Evolutionary conservation across 2,113 vertebrate genomes (phyloP).

Genomic region (Abramis brama): DNA sequence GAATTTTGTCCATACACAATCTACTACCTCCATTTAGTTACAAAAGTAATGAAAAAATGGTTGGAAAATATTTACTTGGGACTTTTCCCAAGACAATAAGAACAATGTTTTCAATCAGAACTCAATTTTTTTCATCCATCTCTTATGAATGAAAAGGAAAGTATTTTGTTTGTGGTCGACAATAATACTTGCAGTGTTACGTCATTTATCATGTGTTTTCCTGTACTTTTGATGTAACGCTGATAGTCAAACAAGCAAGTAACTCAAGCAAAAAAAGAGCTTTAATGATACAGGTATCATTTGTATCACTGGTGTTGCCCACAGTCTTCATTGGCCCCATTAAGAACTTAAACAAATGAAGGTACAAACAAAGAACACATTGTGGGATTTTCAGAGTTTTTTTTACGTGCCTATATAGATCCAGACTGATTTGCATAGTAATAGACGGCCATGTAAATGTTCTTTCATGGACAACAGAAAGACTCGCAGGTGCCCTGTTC

Average conservation of each 20-base stretch:
- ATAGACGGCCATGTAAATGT: constrained; percentile 78
- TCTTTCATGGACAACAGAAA: constrained; percentile 61
- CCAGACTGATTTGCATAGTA: constrained; percentile 77
- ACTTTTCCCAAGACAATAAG: neutral
- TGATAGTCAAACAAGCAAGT: constrained; percentile 45
- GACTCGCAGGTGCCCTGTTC: constrained; percentile 67
- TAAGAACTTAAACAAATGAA: constrained; percentile 50
- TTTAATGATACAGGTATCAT: constrained; percentile 59
- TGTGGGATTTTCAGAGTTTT: constrained; percentile 55
- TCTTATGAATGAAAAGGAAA: constrained; percentile 60
- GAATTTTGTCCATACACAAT: neutral
- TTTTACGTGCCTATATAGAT: constrained; percentile 70
- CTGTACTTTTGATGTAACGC: neutral
- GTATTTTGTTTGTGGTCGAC: constrained; percentile 60
- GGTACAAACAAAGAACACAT: constrained; percentile 51
- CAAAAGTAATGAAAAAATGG: neutral
- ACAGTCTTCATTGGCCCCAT: constrained; percentile 28
- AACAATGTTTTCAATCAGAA: constrained; percentile 4
- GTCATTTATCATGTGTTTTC: neutral
- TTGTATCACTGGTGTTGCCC: constrained; percentile 35
- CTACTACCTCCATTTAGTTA: neutral
- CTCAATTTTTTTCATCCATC: constrained; percentile 43
- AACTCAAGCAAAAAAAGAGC: constrained; percentile 29
- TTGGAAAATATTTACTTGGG: neutral
- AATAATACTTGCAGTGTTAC: constrained; percentile 50